Percentiles rank a stretch among this genome's conserved stretches.
Evolutionary conservation across 2,113 vertebrate genomes (phyloP).

Genomic region (Caretta caretta): DNA sequence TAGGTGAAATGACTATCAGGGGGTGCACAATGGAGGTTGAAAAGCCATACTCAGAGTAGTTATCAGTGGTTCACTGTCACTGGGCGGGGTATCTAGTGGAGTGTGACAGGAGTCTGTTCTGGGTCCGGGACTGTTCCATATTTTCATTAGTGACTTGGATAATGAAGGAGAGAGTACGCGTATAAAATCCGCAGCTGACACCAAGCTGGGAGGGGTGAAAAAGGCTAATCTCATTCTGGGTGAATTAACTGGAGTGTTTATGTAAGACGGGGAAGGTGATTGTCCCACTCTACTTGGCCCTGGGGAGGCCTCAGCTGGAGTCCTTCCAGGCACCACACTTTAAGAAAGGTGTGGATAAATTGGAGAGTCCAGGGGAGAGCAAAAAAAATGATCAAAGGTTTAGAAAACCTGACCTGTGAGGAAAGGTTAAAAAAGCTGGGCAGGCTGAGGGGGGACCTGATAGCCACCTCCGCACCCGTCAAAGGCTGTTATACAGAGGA

Average conservation of each 20-base stretch:
- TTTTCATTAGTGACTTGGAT: background rate
- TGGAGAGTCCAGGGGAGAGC: background rate
- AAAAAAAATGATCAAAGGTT: background rate
- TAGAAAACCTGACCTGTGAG: background rate
- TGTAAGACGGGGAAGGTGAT: background rate
- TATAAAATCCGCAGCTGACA: background rate
- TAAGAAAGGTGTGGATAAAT: background rate
- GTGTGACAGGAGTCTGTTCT: background rate
- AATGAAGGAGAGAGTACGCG: background rate
- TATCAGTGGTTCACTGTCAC: background rate
- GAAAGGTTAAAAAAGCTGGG: background rate
- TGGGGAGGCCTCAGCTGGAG: too few species aligned
- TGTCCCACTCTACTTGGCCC: background rate
- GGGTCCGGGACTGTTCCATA: background rate
- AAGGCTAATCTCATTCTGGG: background rate
- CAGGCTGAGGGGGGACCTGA: background rate
- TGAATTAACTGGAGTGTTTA: background rate
- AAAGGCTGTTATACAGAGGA: background rate
- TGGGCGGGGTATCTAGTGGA: background rate
- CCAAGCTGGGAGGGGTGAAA: background rate
- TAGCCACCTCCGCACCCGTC: background rate
- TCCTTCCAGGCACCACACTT: background rate
- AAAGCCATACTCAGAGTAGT: background rate
- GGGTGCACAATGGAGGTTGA: background rate
- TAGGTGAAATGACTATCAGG: background rate